Evolutionary conservation across 2,888 invertebrate genomes (phyloP).

Genomic region (Hoplodrina blanda): DNA sequence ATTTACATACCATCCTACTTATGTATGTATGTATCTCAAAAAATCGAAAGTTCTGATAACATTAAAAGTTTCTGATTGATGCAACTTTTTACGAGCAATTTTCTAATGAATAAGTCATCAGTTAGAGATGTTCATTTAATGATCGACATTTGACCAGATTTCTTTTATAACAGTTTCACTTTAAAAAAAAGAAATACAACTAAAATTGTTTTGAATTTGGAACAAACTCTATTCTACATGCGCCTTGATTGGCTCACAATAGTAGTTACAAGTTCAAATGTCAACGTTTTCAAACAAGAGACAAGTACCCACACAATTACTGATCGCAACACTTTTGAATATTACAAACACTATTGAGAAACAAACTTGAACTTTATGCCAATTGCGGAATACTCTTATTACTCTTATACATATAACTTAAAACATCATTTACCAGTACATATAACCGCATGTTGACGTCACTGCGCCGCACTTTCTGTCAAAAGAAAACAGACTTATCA

Average conservation of each 20-base stretch:
- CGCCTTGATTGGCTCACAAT: constrained; percentile 2
- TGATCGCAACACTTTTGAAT: constrained; percentile 18
- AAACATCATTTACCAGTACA: constrained; percentile 79
- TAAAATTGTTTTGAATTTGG: background rate
- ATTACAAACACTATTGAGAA: constrained; percentile 38
- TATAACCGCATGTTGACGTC: constrained; percentile 84
- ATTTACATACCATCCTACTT: constrained; percentile 34
- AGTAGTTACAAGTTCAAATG: constrained; percentile 46
- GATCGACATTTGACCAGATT: background rate
- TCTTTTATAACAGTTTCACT: background rate
- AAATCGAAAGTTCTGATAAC: constrained; percentile 36
- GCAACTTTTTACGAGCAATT: background rate
- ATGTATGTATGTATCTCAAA: background rate
- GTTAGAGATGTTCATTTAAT: background rate
- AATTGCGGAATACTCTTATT: constrained; percentile 33
- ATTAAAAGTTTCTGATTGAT: background rate
- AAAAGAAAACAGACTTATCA: constrained; percentile 84
- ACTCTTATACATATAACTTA: constrained; percentile 54
- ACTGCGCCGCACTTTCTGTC: constrained; percentile 82
- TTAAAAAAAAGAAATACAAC: background rate
- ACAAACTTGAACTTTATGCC: constrained; percentile 58
- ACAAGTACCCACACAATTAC: constrained; percentile 18
- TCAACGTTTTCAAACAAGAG: constrained; percentile 22
- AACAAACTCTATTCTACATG: background rate
- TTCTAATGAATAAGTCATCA: background rate